A percentile compares a stretch with the other conserved stretches of the same genome.
These are phyloP conservation scores for Mastomys coucha DNA, from an alignment of 2,113 vertebrate species.

Conservation along the genomic window DNA sequence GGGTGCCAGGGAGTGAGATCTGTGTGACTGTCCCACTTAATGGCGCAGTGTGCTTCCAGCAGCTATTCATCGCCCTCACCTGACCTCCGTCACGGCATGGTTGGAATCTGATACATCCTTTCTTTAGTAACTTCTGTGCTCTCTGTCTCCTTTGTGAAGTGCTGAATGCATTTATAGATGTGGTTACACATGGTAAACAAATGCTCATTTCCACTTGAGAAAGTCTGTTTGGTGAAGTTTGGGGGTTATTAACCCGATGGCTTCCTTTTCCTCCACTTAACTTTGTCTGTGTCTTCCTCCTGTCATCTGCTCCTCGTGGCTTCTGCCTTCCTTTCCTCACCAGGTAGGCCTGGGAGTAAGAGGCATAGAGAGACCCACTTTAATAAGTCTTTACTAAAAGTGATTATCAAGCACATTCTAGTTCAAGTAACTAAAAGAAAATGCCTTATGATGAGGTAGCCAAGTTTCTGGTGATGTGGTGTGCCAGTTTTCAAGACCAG, in stretches of 20 bases:
- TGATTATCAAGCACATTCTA: not conserved
- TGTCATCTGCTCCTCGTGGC: not conserved
- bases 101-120: not conserved
- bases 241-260: not conserved
- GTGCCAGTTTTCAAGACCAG: not conserved
- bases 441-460: not conserved
- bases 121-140: not conserved
- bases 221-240: not conserved
- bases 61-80: not conserved
- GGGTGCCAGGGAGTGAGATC: not conserved
- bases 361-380: not conserved
- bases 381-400: not conserved
- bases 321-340: not conserved
- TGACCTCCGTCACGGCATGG: not conserved
- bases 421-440: not conserved
- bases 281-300: not conserved
- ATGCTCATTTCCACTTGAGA: not conserved
- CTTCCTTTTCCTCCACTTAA: not conserved
- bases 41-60: not conserved
- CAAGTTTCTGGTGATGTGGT: not conserved
- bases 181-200: not conserved
- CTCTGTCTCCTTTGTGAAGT: not conserved
- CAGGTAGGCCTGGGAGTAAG: not conserved
- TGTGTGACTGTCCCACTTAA: not conserved
- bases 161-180: not conserved